Evolutionary conservation across 2,113 vertebrate genomes (phyloP).

Genomic region (Donacobius atricapilla): DNA sequence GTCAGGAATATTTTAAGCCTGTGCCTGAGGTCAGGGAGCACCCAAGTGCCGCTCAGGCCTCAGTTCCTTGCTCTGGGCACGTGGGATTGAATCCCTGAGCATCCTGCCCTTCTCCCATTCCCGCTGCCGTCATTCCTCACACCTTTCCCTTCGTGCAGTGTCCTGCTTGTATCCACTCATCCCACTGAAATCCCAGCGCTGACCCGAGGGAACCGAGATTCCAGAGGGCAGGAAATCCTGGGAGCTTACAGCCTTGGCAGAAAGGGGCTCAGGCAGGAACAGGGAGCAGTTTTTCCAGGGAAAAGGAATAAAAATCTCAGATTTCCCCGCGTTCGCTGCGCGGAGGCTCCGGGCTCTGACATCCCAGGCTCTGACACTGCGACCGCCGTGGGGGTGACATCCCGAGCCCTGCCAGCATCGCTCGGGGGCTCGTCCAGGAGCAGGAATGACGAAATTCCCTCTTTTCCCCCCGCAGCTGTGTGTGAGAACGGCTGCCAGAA

Average conservation of each 20-base stretch:
- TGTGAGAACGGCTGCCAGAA: slow-evolving; percentile 96
- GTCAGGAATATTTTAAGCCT: no score
- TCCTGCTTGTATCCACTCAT: not conserved
- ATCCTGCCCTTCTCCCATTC: not conserved
- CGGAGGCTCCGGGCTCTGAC: not conserved
- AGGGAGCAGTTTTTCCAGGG: not conserved
- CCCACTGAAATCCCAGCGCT: not conserved
- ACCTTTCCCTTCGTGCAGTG: not conserved
- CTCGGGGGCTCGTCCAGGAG: not conserved
- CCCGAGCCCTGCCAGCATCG: not conserved
- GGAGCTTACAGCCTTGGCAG: not conserved
- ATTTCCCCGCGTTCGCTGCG: fast-evolving
- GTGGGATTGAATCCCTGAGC: not conserved
- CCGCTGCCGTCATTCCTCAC: not conserved
- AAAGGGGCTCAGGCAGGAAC: not conserved
- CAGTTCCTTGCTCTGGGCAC: not conserved
- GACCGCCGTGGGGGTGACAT: fast-evolving
- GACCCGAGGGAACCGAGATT: not conserved
- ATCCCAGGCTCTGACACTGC: fast-evolving
- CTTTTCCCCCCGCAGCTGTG: slow-evolving; percentile 75
- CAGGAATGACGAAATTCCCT: not conserved
- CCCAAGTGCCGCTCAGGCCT: not conserved
- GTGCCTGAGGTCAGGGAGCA: not conserved
- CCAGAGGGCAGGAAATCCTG: not conserved
- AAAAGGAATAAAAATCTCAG: not conserved